Base-by-base conservation (phyloP, 2,113 vertebrate genomes). In the Panthera uncia region DNA sequence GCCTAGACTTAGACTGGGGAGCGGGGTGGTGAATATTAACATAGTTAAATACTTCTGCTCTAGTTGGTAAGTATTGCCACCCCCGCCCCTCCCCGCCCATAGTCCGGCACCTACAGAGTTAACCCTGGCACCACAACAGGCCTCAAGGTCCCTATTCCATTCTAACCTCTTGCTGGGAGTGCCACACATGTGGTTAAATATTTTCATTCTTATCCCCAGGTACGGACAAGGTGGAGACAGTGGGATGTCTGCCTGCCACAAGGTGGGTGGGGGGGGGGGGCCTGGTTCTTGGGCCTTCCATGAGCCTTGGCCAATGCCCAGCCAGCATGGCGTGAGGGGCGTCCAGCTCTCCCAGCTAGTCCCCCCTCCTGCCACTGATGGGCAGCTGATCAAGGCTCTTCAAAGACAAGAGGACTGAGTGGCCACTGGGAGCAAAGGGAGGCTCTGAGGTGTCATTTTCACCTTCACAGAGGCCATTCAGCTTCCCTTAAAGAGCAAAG, bases 401-500 rank as follows among this genome's bases (percentile, higher is more conserved):
- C 73, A 83, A 79, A 83, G 61, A 29, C 27, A 80, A 93, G 57
- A 94, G 89, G 50, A 61, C 61, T 61, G 38, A 73, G 91, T 5
- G 79, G 81, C 90, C 78, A 13, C 31, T 8, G 16, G 73, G 61
- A 89, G 66, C 41, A 82, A 66, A 13, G 55, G 63, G 50, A 45
- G 82, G 65, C 9, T 9, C 78, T 12, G 66, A 14, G 18, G 45
- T 27, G 41, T 61, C 23, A 7, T 33, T 36, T 41, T n/a, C 79
- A 45, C 66, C 21, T 31, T 73, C 73, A 14, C 2, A 11, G n/a
- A 85, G 91, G 48, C 80, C 91, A 80, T 74, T 80, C 57, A 15
- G 48, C 88, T n/a, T 13, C 96, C 86, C 95, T 98, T 97, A 97
- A 98, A 96, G 92, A 97, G 97, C 93, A 52, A 94, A 86, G 95